Percentiles rank a stretch among this genome's conserved stretches.
Conservation (phyloP, 2,797 vertebrate genomes). For the Argentina silus region DNA sequence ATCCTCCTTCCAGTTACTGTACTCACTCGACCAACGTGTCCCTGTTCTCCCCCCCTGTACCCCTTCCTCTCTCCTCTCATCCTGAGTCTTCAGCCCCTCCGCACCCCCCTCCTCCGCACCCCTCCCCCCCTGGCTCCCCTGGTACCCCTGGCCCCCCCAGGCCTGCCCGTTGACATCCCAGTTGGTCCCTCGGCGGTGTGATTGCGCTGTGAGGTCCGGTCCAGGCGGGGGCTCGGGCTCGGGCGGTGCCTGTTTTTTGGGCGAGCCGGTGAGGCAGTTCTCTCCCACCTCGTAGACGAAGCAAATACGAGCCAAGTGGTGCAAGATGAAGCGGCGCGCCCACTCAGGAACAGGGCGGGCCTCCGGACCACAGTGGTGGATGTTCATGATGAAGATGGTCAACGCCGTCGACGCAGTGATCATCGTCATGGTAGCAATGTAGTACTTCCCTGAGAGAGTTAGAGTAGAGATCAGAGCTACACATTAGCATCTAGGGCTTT, state of each 20-base stretch:
- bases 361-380: conserved; percentile 89
- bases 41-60: not conserved
- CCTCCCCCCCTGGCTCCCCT: conserved; percentile 17
- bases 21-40: not conserved
- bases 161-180: conserved; percentile 49
- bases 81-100: not conserved
- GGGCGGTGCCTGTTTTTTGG: not conserved
- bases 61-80: conserved; percentile 20
- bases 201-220: conserved; percentile 3
- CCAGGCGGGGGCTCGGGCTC: conserved; percentile 20
- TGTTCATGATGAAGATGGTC: conserved; percentile 93
- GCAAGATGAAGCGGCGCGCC: conserved; percentile 81
- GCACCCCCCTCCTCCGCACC: conserved; percentile 1
- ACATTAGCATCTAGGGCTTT: too few relatives aligned
- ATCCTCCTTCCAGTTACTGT: conserved; percentile 53
- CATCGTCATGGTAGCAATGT: conserved; percentile 96
- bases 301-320: conserved; percentile 82
- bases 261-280: conserved; percentile 63
- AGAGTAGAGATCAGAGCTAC: not conserved
- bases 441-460: conserved; percentile 86
- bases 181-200: conserved; percentile 9
- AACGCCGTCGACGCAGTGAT: conserved; percentile 88
- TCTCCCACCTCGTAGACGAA: conserved; percentile 84
- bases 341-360: conserved; percentile 84
- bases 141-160: conserved; percentile 7